phyloP scores from a whole-genome alignment of 2,113 vertebrate species.

The Cephalophus harveyi region DNA sequence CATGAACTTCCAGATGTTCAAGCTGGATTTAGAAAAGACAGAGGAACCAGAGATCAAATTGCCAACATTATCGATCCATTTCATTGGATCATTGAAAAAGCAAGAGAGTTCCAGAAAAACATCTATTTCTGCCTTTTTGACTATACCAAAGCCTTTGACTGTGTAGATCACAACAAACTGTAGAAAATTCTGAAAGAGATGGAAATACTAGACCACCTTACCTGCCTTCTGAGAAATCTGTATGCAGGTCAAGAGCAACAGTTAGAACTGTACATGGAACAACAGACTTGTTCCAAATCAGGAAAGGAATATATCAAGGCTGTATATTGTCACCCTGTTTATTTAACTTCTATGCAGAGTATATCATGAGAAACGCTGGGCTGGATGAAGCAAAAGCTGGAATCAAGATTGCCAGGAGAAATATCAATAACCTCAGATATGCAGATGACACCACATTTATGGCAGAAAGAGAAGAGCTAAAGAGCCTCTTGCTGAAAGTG shows the following conservation, averaged over 20 bases:
- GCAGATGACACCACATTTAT: background rate
- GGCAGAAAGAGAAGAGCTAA: background rate
- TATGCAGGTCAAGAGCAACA: background rate
- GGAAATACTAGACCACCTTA: background rate
- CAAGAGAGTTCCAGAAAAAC: background rate
- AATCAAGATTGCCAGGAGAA: background rate
- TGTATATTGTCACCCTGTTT: background rate
- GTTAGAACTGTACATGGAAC: background rate
- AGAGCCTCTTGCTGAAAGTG: background rate
- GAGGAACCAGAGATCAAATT: background rate
- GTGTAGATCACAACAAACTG: background rate
- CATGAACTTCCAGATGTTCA: background rate
- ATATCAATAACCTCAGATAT: background rate
- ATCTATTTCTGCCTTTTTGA: background rate
- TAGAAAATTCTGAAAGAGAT: background rate
- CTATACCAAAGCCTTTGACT: background rate
- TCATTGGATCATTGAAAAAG: background rate
- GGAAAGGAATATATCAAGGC: background rate
- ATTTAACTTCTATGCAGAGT: background rate
- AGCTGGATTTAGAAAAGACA: background rate
- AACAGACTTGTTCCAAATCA: background rate
- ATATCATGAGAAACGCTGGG: fast-evolving
- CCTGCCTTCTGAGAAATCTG: background rate
- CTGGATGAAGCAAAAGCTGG: background rate
- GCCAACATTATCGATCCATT: background rate